Evolutionary conservation across 92 coral and sea anemone species (phyloP).

Genomic region (Actinernus sp.): DNA sequence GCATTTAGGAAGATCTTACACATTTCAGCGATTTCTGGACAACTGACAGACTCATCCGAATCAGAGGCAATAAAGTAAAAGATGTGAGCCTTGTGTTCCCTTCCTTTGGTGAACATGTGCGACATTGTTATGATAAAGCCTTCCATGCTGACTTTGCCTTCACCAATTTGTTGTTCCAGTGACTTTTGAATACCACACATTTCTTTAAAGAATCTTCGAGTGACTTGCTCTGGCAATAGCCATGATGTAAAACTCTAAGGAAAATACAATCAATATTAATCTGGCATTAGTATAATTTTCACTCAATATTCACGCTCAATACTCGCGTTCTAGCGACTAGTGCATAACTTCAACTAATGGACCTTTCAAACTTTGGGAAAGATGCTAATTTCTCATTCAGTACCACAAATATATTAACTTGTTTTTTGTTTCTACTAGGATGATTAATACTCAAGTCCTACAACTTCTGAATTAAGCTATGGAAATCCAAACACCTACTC

Average conservation of each 20-base stretch:
- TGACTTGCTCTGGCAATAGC: constrained; percentile 74
- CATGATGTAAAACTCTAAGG: constrained; percentile 69
- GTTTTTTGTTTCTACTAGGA: too few relatives aligned
- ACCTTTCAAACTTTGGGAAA: too few relatives aligned
- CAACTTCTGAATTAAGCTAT: too few relatives aligned
- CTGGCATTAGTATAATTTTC: background rate
- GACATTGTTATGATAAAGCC: constrained; percentile 72
- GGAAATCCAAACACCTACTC: too few relatives aligned
- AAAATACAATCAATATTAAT: background rate
- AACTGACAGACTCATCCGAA: constrained; percentile 56
- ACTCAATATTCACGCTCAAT: background rate
- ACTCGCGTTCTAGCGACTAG: too few relatives aligned
- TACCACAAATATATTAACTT: too few relatives aligned
- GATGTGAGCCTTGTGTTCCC: constrained; percentile 70
- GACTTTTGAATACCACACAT: constrained; percentile 65
- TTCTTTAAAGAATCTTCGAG: constrained; percentile 79
- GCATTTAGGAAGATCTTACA: constrained; percentile 62
- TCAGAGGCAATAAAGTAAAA: constrained; percentile 77
- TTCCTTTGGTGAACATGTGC: constrained; percentile 62
- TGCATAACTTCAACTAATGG: too few relatives aligned
- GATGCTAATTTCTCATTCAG: too few relatives aligned
- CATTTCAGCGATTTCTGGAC: constrained; percentile 57
- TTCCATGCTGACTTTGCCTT: constrained; percentile 67
- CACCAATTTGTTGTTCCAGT: constrained; percentile 32
- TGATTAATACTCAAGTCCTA: too few relatives aligned